These are phyloP conservation scores for Microtus pennsylvanicus DNA, from an alignment of 2,113 vertebrate species.

Conservation along the genomic window DNA sequence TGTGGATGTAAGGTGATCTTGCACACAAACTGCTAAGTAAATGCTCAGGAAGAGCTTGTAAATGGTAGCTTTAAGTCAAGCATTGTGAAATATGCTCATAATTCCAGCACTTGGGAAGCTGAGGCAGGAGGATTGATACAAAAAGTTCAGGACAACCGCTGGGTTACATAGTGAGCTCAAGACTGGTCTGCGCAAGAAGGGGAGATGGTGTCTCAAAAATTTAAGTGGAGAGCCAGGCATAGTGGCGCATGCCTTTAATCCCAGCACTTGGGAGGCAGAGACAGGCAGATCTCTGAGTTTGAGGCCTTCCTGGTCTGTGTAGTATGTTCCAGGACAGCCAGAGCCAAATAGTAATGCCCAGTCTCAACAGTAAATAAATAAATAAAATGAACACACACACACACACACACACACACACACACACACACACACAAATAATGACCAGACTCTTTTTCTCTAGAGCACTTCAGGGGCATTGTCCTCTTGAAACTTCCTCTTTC, in stretches of 20 bases:
- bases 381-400: too few relatives aligned
- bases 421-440: too few relatives aligned
- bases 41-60: neutral
- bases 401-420: too few relatives aligned
- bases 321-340: neutral
- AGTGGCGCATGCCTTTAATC: rapidly evolving
- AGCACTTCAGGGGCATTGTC: neutral
- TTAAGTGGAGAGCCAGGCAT: neutral
- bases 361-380: neutral
- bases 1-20: conserved; percentile 23
- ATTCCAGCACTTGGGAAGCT: neutral
- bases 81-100: neutral
- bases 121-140: neutral
- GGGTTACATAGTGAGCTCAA: neutral
- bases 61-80: neutral
- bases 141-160: neutral
- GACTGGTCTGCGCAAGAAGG: neutral
- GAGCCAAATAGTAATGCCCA: neutral
- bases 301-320: neutral
- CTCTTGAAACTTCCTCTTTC: neutral
- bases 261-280: neutral
- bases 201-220: neutral
- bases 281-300: neutral
- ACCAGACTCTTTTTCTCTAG: neutral
- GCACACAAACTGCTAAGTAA: neutral